Percentiles rank a stretch among this genome's conserved stretches.
phyloP scores from a whole-genome alignment of 2,888 invertebrate species.

The Cancer borealis region DNA sequence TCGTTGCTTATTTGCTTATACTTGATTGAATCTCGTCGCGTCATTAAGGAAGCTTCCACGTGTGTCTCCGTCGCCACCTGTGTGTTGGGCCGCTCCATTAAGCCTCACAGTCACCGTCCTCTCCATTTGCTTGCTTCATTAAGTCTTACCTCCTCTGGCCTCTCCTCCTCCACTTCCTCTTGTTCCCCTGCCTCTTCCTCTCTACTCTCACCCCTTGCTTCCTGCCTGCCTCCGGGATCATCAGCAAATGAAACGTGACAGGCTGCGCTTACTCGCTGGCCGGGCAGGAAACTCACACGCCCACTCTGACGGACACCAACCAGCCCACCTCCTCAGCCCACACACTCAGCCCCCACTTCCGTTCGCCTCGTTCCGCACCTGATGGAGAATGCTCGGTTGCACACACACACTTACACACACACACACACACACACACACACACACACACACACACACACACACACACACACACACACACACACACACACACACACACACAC shows the following conservation, averaged over 20 bases:
- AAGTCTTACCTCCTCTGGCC: not conserved
- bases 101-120: not conserved
- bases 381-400: conserved; percentile 25
- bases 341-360: not conserved
- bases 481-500: not conserved
- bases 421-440: conserved; percentile 15
- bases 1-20: not conserved
- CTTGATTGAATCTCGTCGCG: not conserved
- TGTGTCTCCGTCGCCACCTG: conserved; percentile 22
- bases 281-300: conserved; percentile 28
- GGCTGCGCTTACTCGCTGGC: not conserved
- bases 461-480: conserved; percentile 40
- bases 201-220: not conserved
- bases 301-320: not conserved
- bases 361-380: conserved; percentile 6
- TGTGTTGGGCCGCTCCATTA: not conserved
- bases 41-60: conserved; percentile 5
- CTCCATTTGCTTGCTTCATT: not conserved
- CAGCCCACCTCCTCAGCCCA: not conserved
- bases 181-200: not conserved
- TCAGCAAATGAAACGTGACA: conserved; percentile 35
- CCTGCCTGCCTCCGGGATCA: conserved; percentile 3
- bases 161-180: not conserved
- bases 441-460: conserved; percentile 40
- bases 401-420: not conserved